Evolutionary conservation across 2,797 vertebrate species (phyloP).

Genomic region (Sebastes taczanowskii): DNA sequence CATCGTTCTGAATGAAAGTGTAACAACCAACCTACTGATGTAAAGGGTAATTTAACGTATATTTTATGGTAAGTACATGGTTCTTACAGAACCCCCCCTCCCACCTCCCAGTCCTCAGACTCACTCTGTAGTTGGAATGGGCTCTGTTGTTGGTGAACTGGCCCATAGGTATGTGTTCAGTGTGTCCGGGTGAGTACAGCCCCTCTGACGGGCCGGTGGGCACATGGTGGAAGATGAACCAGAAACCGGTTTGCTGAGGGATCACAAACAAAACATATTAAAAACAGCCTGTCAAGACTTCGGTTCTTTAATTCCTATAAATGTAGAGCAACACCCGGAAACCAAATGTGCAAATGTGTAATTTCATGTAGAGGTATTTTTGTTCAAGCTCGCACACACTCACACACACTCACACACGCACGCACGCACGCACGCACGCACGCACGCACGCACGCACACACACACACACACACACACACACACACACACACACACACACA

Average conservation of each 20-base stretch:
- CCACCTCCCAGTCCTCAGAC: conserved; percentile 36
- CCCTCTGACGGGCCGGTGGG: conserved; percentile 94
- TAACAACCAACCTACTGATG: background rate
- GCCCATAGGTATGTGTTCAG: conserved; percentile 92
- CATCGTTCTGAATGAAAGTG: too few relatives aligned
- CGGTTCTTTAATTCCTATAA: background rate
- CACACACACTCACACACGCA: too few relatives aligned
- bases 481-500: background rate
- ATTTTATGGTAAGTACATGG: background rate
- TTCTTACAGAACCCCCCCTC: too few relatives aligned
- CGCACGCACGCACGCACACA: background rate
- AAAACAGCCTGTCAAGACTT: background rate
- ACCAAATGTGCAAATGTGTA: background rate
- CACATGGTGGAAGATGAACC: conserved; percentile 96
- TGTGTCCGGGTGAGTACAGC: conserved; percentile 91
- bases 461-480: background rate
- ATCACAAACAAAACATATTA: conserved; percentile 15
- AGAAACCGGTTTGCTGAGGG: conserved; percentile 94
- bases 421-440: background rate
- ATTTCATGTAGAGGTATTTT: background rate
- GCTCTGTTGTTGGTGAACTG: conserved; percentile 94
- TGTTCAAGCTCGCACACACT: background rate
- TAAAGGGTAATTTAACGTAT: background rate
- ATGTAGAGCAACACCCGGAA: background rate
- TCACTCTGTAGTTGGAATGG: conserved; percentile 96